Conservation (phyloP, 2,113 vertebrate species). For the Chaetura pelagica region DNA sequence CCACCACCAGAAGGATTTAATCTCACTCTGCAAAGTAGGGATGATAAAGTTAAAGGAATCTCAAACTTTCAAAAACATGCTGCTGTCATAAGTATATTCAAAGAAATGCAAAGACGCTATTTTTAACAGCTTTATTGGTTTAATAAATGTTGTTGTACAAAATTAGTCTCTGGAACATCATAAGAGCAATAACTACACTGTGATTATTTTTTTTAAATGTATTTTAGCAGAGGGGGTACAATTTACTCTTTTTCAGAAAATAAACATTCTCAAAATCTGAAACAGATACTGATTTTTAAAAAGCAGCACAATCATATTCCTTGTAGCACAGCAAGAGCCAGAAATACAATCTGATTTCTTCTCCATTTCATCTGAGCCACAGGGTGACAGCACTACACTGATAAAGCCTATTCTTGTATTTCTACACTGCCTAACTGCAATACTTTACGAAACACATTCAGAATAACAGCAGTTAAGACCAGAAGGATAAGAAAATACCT, state of each 20-base stretch:
- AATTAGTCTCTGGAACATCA: constrained; percentile 45
- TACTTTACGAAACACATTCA: neutral
- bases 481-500: neutral
- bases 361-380: neutral
- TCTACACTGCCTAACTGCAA: neutral
- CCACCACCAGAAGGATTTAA: neutral
- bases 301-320: neutral
- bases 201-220: constrained; percentile 50
- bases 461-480: neutral
- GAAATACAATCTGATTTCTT: neutral
- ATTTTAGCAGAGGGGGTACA: constrained; percentile 2
- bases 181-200: constrained; percentile 52
- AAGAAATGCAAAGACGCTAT: neutral
- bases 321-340: neutral
- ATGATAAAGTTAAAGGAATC: neutral
- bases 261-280: constrained; percentile 60
- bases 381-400: neutral
- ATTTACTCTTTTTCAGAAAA: constrained; percentile 43
- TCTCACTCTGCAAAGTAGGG: neutral
- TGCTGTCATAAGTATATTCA: neutral
- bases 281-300: constrained; percentile 5
- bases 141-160: constrained; percentile 67
- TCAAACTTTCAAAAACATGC: neutral
- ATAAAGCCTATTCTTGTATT: neutral
- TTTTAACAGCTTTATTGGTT: constrained; percentile 74